Evolutionary conservation across 2,797 vertebrate genomes (phyloP).

Genomic region (Enteromius paludinosus): DNA sequence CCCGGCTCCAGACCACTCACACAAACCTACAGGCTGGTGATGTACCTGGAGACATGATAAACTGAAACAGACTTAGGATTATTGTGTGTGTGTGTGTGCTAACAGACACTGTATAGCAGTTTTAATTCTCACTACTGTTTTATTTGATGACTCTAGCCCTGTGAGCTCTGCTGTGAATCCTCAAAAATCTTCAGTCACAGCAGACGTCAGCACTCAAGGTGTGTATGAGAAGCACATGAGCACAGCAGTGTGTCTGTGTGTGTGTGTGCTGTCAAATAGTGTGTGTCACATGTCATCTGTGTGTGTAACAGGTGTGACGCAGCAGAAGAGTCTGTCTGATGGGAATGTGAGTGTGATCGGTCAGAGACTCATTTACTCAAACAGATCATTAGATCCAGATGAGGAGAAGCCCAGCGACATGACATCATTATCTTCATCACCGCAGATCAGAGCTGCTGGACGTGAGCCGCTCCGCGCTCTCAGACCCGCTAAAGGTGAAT

Average conservation of each 20-base stretch:
- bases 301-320: conserved; percentile 65
- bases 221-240: conserved; percentile 13
- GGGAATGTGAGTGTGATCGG: conserved; percentile 82
- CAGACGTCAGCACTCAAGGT: conserved; percentile 82
- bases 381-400: conserved; percentile 73
- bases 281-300: not conserved
- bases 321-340: conserved; percentile 68
- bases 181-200: conserved; percentile 73
- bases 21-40: not conserved
- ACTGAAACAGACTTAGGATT: not conserved
- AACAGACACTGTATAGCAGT: not conserved
- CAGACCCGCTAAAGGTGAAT: conserved; percentile 81
- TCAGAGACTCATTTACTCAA: conserved; percentile 78
- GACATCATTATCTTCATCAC: conserved; percentile 63
- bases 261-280: not conserved
- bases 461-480: conserved; percentile 76
- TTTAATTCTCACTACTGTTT: not conserved
- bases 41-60: not conserved
- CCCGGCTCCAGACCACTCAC: not conserved
- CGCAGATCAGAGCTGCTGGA: conserved; percentile 68
- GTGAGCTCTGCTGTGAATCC: conserved; percentile 68
- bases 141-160: conserved; percentile 63
- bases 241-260: not conserved
- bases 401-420: conserved; percentile 67
- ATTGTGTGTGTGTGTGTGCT: not conserved